Base-by-base conservation (phyloP, 1,140 invertebrate genomes). In the Papilio glaucus region DNA sequence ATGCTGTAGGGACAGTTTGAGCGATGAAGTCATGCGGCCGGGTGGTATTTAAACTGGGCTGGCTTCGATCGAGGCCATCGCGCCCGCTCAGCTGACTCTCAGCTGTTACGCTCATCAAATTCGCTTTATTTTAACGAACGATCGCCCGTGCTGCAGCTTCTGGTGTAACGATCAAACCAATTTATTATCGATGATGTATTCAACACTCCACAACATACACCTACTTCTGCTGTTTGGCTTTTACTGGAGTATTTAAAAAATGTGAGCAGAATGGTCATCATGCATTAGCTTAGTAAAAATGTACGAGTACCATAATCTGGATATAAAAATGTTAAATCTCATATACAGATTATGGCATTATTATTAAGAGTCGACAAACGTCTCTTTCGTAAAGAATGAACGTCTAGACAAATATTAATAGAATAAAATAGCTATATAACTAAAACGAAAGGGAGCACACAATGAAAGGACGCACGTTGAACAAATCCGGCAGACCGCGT, bases 101-200 rank as follows among this genome's bases (percentile, higher is more conserved):
- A 88, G 85, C 88, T 90, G 88, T 87, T 89, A 75, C 72, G 69
- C 78, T 87, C 87, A 86, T 89, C 83, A 85, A 63, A 62, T 74
- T 26, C 39, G 63, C 67, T 79, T 72, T 33, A 74, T 85, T 79
- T 71, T 82, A 77, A 83, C 78, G 82, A 65, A 74, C 77, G 72
- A 38, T 72, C 29, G 49, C 73, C 77, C 41, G 38, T 72, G 63
- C 53, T 70, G 70, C 57, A 61, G 74, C 72, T 72, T 75, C 81
- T 84, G 81, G 76, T 72, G 79, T 62, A 62, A 74, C 72, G 73
- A 87, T 85, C 75, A 87, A 73, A 61, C 12, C 13, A 41, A 12
- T 33, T 33, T 67, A 38, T 12, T 65, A 65, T 29, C 41, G 7
- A 42, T 65, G 24, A 39, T 73, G 21, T 60, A 45, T 62, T 45